These are phyloP conservation scores for Rotaria socialis DNA, from an alignment of 2,888 invertebrate genomes.

Conservation along the genomic window DNA sequence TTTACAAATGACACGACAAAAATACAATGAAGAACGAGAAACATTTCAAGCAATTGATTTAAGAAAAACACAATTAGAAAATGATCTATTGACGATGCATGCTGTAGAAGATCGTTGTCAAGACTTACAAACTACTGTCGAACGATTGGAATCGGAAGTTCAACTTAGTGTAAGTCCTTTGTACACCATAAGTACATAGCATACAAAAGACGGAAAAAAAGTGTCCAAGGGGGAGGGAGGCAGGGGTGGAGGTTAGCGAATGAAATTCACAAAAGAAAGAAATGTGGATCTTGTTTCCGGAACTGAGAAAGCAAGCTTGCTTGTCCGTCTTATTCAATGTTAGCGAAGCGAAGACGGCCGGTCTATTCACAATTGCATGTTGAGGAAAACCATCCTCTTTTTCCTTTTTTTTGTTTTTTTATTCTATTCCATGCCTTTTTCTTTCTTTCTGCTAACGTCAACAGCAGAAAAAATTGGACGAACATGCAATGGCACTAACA, in stretches of 20 bases:
- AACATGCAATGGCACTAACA: constrained; percentile 21
- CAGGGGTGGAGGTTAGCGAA: neutral
- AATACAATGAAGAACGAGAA: constrained; percentile 4
- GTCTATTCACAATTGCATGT: neutral
- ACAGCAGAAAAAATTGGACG: constrained; percentile 23
- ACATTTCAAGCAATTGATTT: constrained; percentile 19
- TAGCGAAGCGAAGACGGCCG: neutral
- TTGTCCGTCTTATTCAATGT: neutral
- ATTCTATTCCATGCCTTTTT: neutral
- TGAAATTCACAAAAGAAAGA: neutral
- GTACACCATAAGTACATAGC: neutral
- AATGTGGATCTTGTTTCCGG: neutral
- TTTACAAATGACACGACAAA: neutral
- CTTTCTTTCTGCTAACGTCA: neutral
- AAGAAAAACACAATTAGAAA: constrained; percentile 20
- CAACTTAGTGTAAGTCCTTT: constrained; percentile 13
- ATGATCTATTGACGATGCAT: constrained; percentile 30
- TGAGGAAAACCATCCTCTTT: neutral
- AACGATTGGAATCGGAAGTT: constrained; percentile 5
- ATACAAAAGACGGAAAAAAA: neutral
- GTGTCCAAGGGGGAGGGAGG: neutral
- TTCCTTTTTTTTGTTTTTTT: neutral
- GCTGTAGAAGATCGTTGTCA: constrained; percentile 6
- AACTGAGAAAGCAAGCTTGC: neutral
- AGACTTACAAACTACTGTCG: constrained; percentile 1